A percentile compares a stretch with the other conserved stretches of the same genome.
Evolutionary conservation across 64 coral and sea anemone genomes (phyloP).

Genomic region (Catalaphyllia jardinei): DNA sequence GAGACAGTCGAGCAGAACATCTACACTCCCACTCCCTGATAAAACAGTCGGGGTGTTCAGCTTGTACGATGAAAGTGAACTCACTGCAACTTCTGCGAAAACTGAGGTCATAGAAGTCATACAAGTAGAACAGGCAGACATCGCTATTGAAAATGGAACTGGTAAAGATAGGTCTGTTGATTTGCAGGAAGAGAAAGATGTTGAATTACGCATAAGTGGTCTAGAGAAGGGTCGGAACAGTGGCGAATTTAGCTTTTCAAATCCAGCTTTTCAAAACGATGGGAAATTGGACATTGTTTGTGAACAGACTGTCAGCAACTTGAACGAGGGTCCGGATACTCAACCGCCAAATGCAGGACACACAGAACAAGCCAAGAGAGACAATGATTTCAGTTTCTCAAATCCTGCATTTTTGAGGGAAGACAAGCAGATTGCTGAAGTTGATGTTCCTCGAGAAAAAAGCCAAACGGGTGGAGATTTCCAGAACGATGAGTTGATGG

Average conservation of each 20-base stretch:
- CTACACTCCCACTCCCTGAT: neutral
- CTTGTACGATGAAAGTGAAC: neutral
- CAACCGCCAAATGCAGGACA: neutral
- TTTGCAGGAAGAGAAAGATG: neutral
- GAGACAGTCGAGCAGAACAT: neutral
- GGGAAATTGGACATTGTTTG: neutral
- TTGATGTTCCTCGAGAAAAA: neutral
- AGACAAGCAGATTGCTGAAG: neutral
- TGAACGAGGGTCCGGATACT: neutral
- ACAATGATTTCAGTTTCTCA: constrained; percentile 5
- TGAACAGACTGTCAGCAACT: neutral
- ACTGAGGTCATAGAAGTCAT: neutral
- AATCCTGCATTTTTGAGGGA: constrained; percentile 8
- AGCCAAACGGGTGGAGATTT: neutral
- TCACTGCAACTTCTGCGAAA: neutral
- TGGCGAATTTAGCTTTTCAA: constrained; percentile 27
- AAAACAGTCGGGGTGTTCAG: constrained; percentile 7
- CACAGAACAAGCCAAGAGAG: neutral
- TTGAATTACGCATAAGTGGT: neutral
- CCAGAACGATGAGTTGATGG: neutral
- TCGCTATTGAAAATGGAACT: neutral
- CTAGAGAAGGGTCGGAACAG: neutral
- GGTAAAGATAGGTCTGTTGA: neutral
- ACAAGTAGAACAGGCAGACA: neutral
- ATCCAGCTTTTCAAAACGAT: constrained; percentile 16